Conservation (phyloP, 1,140 invertebrate genomes). For the Plutomurus gul region DNA sequence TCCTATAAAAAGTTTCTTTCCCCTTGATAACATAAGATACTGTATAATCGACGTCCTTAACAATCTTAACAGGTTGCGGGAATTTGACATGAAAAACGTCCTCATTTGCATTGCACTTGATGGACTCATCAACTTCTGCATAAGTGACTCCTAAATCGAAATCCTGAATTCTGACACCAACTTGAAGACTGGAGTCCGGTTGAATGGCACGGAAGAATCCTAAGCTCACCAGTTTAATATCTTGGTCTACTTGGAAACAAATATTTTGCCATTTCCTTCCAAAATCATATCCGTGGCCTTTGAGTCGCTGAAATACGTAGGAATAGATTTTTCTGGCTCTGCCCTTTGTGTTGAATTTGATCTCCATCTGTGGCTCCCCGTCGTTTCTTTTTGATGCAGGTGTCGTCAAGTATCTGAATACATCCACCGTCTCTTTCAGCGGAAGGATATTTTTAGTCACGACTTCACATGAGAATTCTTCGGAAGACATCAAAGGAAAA, state of each 20-base stretch:
- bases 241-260: conserved; percentile 44
- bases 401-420: conserved; percentile 47
- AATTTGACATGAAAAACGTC: conserved; percentile 50
- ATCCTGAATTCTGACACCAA: conserved; percentile 37
- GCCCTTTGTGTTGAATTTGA: conserved; percentile 42
- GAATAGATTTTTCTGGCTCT: conserved; percentile 45
- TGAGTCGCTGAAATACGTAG: conserved; percentile 46
- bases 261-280: conserved; percentile 48
- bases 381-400: conserved; percentile 35
- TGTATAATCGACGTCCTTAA: conserved; percentile 45
- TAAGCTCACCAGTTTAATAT: conserved; percentile 46
- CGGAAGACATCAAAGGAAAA: conserved; percentile 45
- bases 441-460: conserved; percentile 48
- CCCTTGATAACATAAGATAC: conserved; percentile 50
- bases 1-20: conserved; percentile 48
- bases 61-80: conserved; percentile 40
- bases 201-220: conserved; percentile 46
- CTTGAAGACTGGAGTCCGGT: conserved; percentile 23
- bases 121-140: conserved; percentile 39
- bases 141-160: conserved; percentile 41
- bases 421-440: conserved; percentile 44
- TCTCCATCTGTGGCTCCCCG: conserved; percentile 13
- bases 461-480: conserved; percentile 46
- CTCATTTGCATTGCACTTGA: conserved; percentile 20
- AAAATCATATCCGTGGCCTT: conserved; percentile 49